These are phyloP conservation scores for Pelosia muscerda DNA, from an alignment of 2,888 invertebrate species.

Conservation along the genomic window DNA sequence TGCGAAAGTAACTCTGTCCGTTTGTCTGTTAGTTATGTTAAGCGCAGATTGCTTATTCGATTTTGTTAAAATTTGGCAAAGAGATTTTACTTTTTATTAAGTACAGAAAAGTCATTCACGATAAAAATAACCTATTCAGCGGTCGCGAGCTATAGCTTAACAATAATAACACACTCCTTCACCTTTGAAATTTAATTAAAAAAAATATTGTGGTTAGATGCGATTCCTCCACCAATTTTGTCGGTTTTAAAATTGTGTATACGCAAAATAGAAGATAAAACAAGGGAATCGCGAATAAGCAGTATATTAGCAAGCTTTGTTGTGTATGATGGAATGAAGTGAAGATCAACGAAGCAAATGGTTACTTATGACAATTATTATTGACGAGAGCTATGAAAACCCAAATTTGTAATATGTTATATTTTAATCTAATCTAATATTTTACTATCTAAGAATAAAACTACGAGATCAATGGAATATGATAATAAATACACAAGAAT, in stretches of 20 bases:
- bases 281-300: no score
- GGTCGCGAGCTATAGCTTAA: background rate
- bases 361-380: background rate
- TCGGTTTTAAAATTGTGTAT: no score
- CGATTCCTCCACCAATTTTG: no score
- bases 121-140: background rate
- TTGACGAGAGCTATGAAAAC: background rate
- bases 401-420: conserved; percentile 48
- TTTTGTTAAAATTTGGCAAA: background rate
- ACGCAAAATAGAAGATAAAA: no score
- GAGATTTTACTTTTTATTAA: no score
- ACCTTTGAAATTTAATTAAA: background rate
- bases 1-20: background rate
- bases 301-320: background rate
- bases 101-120: no score
- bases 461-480: conserved; percentile 25
- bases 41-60: background rate
- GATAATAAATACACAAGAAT: conserved; percentile 16
- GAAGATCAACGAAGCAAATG: background rate
- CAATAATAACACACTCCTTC: background rate
- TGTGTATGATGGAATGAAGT: background rate
- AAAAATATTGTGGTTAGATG: no score
- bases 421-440: conserved; percentile 14
- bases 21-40: no score
- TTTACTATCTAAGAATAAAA: conserved; percentile 21